Percentiles rank a stretch among this genome's conserved stretches.
Evolutionary conservation across 2,113 vertebrate genomes (phyloP).

Genomic region (Guaruba guarouba): DNA sequence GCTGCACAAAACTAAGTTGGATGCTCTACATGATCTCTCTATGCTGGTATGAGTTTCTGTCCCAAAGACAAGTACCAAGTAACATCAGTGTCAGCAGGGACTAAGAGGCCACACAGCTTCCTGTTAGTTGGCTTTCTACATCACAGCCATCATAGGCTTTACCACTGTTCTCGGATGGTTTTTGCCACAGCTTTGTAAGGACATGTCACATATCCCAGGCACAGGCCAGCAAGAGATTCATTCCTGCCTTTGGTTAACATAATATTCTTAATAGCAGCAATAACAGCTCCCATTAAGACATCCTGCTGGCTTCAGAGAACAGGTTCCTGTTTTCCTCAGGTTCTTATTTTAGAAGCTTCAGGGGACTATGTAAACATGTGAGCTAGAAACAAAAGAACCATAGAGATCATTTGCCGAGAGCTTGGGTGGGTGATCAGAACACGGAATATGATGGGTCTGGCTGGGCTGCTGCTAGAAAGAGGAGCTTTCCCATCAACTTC

Average conservation of each 20-base stretch:
- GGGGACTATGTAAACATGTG: not conserved
- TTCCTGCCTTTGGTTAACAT: not conserved
- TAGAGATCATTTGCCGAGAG: not conserved
- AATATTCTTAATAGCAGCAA: slow-evolving; percentile 22
- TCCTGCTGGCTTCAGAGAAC: slow-evolving; percentile 1
- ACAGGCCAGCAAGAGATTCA: not conserved
- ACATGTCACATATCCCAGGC: not conserved
- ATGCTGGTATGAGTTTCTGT: not conserved
- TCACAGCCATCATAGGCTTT: not conserved
- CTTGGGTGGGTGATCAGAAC: not conserved
- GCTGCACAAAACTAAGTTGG: not conserved
- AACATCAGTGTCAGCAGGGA: not conserved
- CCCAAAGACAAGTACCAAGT: not conserved
- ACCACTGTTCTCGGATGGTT: not conserved
- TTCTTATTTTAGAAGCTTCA: slow-evolving; percentile 33
- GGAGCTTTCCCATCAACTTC: not conserved
- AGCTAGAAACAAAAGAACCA: not conserved
- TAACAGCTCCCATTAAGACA: not conserved
- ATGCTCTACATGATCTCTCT: accelerated
- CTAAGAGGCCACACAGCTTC: not conserved
- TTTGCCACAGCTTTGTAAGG: not conserved
- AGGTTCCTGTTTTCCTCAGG: slow-evolving; percentile 9
- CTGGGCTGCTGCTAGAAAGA: not conserved
- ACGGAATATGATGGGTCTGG: not conserved
- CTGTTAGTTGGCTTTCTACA: not conserved